A percentile compares a stretch with the other conserved stretches of the same genome.
Conservation (phyloP, 2,113 vertebrate genomes). For the Macrotis lagotis region DNA sequence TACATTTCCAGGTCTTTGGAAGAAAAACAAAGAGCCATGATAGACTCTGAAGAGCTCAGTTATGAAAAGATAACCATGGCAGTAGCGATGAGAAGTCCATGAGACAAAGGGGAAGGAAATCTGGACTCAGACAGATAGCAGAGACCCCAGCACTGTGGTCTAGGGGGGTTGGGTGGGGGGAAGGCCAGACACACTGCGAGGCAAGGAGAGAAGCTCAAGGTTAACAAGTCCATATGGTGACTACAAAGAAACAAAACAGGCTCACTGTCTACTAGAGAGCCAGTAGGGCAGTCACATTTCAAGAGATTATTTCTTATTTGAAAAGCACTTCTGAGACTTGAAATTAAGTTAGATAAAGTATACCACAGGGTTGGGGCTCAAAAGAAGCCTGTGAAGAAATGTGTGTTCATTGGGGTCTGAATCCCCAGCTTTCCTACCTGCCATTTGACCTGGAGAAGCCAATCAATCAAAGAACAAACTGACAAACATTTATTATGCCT, state of each 20-base stretch:
- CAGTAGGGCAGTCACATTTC: not conserved
- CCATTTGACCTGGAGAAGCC: not conserved
- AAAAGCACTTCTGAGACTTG: slow-evolving; percentile 15
- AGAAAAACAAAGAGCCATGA: slow-evolving; percentile 40
- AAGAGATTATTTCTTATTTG: not conserved
- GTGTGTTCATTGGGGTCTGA: rapidly evolving
- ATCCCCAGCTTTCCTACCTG: not conserved
- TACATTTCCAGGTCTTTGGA: slow-evolving; percentile 45
- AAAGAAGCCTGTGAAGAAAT: not conserved
- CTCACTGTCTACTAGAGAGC: not conserved
- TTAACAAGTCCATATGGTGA: not conserved
- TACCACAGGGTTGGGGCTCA: slow-evolving; percentile 7
- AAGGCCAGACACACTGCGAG: not conserved
- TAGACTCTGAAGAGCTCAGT: slow-evolving; percentile 3
- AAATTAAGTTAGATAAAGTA: not conserved
- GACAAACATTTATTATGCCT: not conserved
- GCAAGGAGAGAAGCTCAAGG: not conserved
- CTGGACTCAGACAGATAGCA: rapidly evolving
- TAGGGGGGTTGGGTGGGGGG: too few species aligned
- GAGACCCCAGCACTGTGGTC: not conserved
- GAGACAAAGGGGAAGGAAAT: rapidly evolving
- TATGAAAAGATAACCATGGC: slow-evolving; percentile 37
- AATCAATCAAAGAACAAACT: too few species aligned
- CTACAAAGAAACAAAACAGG: not conserved
- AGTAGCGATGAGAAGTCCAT: not conserved